Percentiles rank a stretch among this genome's conserved stretches.
phyloP scores from a whole-genome alignment of 2,888 invertebrate genomes.

The Hydroisotoma schaefferi region DNA sequence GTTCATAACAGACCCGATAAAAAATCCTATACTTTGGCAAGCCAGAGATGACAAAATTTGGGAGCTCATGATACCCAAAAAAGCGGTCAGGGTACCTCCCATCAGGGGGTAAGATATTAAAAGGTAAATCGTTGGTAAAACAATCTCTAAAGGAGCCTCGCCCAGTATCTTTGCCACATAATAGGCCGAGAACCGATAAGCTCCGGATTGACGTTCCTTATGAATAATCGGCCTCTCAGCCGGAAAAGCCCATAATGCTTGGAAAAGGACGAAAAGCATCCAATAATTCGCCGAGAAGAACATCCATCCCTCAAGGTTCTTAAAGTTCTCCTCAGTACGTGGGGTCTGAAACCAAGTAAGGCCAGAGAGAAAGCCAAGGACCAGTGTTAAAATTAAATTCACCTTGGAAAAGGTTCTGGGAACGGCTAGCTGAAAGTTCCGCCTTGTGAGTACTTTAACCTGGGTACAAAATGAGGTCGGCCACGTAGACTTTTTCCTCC shows the following conservation, averaged over 20 bases:
- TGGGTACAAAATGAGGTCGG: constrained; percentile 77
- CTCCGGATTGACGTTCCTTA: constrained; percentile 72
- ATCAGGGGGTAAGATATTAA: constrained; percentile 72
- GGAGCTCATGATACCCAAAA: constrained; percentile 20
- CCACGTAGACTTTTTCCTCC: constrained; percentile 58
- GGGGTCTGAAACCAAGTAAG: constrained; percentile 73
- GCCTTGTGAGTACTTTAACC: constrained; percentile 66
- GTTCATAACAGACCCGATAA: constrained; percentile 71
- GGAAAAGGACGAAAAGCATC: constrained; percentile 75
- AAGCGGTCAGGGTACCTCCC: constrained; percentile 52
- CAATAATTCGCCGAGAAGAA: constrained; percentile 77
- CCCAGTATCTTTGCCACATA: constrained; percentile 76
- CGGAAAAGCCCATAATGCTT: constrained; percentile 73
- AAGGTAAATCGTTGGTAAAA: constrained; percentile 70
- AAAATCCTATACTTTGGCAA: constrained; percentile 66
- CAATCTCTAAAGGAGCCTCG: constrained; percentile 69
- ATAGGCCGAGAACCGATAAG: constrained; percentile 73
- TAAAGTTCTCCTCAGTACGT: constrained; percentile 66
- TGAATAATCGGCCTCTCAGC: constrained; percentile 72
- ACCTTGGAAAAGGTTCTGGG: constrained; percentile 70
- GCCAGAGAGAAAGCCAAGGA: constrained; percentile 67
- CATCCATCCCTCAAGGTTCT: constrained; percentile 78
- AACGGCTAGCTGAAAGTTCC: constrained; percentile 70
- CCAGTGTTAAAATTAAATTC: constrained; percentile 71
- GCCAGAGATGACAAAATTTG: constrained; percentile 36